phyloP scores from a whole-genome alignment of 1,140 invertebrate genomes.

The Drosophila sucinea region DNA sequence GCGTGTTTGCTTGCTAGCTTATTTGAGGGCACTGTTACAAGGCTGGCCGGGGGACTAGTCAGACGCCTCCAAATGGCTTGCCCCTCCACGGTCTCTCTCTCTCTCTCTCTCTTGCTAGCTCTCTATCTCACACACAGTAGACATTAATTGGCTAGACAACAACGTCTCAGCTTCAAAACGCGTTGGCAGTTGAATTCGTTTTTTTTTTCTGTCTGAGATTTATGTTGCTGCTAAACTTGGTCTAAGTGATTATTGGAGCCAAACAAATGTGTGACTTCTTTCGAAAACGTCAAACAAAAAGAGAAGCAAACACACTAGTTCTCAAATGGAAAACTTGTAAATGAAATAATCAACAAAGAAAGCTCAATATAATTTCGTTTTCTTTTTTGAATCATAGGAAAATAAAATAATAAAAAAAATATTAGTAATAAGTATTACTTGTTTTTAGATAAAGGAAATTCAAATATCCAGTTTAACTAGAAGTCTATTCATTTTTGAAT shows the following conservation, averaged over 20 bases:
- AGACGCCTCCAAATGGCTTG: constrained; percentile 8
- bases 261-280: constrained; percentile 62
- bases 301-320: constrained; percentile 19
- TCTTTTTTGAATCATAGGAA: no score
- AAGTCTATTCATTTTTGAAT: no score
- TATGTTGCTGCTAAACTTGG: constrained; percentile 57
- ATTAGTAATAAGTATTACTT: no score
- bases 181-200: constrained; percentile 69
- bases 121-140: constrained; percentile 3
- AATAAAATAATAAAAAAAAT: no score
- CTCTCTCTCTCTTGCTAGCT: background rate
- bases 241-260: constrained; percentile 74
- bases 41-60: constrained; percentile 58
- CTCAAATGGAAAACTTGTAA: background rate
- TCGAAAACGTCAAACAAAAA: constrained; percentile 1
- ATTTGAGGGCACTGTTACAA: constrained; percentile 80
- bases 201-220: constrained; percentile 22
- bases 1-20: constrained; percentile 64
- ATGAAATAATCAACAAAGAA: background rate
- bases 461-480: no score
- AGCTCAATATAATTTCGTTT: background rate
- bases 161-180: constrained; percentile 41
- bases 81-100: constrained; percentile 5
- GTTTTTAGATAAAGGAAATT: no score
- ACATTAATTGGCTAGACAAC: constrained; percentile 63